Conservation (phyloP, 2,888 invertebrate species). For the Holacanthella duospinosa region DNA sequence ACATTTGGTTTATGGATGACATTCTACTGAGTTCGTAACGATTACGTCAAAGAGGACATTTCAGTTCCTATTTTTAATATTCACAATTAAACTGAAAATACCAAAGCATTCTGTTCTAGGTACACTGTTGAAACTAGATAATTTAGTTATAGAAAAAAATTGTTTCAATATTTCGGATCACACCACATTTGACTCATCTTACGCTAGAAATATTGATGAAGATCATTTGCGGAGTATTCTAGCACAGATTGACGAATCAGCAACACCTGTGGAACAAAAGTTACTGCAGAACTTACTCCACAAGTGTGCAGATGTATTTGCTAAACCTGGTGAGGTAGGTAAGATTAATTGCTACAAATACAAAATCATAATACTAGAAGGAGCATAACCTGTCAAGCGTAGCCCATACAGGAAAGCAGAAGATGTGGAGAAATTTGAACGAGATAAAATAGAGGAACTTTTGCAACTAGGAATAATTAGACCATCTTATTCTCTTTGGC, state of each 20-base stretch:
- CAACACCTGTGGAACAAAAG: not conserved
- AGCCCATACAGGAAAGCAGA: conserved; percentile 18
- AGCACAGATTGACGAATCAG: not conserved
- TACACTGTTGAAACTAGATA: too few relatives aligned
- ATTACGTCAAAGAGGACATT: too few relatives aligned
- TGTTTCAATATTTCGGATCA: too few relatives aligned
- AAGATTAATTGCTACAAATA: conserved; percentile 15
- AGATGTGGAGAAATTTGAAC: conserved; percentile 15
- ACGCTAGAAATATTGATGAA: too few relatives aligned
- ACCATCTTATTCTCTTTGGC: conserved; percentile 14
- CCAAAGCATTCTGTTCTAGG: too few relatives aligned
- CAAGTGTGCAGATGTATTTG: conserved; percentile 16
- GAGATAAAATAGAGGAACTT: conserved; percentile 17
- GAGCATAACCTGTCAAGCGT: conserved; percentile 13
- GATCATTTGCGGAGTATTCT: not conserved
- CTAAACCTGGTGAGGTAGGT: conserved; percentile 17
- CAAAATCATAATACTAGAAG: conserved; percentile 12
- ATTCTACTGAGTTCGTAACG: too few relatives aligned
- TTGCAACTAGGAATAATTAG: conserved; percentile 13
- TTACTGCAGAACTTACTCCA: not conserved
- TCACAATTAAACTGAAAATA: too few relatives aligned
- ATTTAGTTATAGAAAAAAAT: too few relatives aligned
- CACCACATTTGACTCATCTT: too few relatives aligned
- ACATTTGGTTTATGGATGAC: too few relatives aligned
- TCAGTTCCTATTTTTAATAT: too few relatives aligned